Percentiles rank a stretch among this genome's conserved stretches.
phyloP scores from a whole-genome alignment of 2,888 invertebrate genomes.

The Phengaris arion region DNA sequence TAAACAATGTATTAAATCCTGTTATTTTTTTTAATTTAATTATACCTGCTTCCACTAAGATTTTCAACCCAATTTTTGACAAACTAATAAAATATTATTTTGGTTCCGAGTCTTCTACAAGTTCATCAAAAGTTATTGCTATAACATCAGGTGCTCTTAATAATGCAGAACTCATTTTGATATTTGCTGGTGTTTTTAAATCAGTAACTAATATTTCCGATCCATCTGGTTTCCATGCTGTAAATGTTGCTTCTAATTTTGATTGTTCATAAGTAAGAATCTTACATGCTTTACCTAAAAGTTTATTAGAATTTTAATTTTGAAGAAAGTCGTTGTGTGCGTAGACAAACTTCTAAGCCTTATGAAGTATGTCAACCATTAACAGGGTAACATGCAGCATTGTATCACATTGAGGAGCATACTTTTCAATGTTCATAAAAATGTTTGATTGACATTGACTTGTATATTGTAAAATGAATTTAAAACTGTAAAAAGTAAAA shows the following conservation, averaged over 20 bases:
- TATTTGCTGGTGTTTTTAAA: slow-evolving; percentile 57
- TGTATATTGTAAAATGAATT: no score
- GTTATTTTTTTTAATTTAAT: no score
- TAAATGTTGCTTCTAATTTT: slow-evolving; percentile 54
- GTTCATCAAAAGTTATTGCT: slow-evolving; percentile 55
- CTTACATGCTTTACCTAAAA: slow-evolving; percentile 55
- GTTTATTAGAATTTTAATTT: neutral
- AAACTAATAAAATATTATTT: slow-evolving; percentile 8
- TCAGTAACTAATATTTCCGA: slow-evolving; percentile 56
- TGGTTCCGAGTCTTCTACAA: neutral
- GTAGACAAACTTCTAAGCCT: no score
- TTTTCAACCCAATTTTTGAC: slow-evolving; percentile 35
- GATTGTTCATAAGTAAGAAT: slow-evolving; percentile 63
- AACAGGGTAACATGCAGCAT: no score
- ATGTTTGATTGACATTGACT: no score
- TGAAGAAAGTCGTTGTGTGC: neutral
- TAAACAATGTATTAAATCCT: no score
- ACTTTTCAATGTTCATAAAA: no score
- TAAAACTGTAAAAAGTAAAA: no score
- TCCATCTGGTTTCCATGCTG: slow-evolving; percentile 61
- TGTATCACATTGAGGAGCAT: no score
- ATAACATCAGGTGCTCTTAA: slow-evolving; percentile 61
- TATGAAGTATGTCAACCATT: no score
- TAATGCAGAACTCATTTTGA: slow-evolving; percentile 54
- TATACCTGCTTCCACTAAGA: slow-evolving; percentile 31